Percentiles rank a stretch among this genome's conserved stretches.
Conservation (phyloP, 2,113 vertebrate genomes). For the Menidia beryllina region DNA sequence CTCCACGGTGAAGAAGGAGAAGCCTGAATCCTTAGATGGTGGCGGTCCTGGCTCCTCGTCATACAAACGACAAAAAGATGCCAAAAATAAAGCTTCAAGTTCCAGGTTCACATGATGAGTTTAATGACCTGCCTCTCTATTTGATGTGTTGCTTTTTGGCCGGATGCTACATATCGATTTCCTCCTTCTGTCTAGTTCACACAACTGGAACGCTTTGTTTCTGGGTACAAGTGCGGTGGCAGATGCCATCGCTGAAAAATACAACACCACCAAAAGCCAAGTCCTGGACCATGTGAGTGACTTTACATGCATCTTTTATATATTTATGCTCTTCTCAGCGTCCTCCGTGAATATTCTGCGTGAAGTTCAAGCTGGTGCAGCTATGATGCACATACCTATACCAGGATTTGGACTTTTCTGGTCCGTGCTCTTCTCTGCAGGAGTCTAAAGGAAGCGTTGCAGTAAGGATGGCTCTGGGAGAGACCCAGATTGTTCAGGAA, state of each 20-base stretch:
- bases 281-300: slow-evolving; percentile 94
- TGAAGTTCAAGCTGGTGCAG: not conserved
- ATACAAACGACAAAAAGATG: slow-evolving; percentile 91
- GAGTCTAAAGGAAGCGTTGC: slow-evolving; percentile 92
- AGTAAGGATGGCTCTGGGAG: slow-evolving; percentile 94
- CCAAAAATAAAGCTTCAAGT: slow-evolving; percentile 91
- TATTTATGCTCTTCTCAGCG: not conserved
- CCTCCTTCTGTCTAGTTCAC: slow-evolving; percentile 82
- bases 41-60: slow-evolving; percentile 80
- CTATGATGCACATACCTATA: not conserved
- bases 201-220: slow-evolving; percentile 97
- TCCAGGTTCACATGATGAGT: slow-evolving; percentile 81
- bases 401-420: not conserved
- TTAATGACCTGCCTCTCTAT: not conserved
- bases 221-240: slow-evolving; percentile 93
- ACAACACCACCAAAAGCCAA: slow-evolving; percentile 93
- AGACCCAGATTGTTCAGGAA: slow-evolving; percentile 95
- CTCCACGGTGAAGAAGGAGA: slow-evolving; percentile 91
- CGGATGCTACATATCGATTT: not conserved
- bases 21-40: slow-evolving; percentile 60
- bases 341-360: not conserved
- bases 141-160: not conserved
- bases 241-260: slow-evolving; percentile 93
- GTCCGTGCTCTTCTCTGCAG: slow-evolving; percentile 68
- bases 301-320: not conserved